These are phyloP conservation scores for Agrotis segetum DNA, from an alignment of 2,888 invertebrate species.

Conservation along the genomic window DNA sequence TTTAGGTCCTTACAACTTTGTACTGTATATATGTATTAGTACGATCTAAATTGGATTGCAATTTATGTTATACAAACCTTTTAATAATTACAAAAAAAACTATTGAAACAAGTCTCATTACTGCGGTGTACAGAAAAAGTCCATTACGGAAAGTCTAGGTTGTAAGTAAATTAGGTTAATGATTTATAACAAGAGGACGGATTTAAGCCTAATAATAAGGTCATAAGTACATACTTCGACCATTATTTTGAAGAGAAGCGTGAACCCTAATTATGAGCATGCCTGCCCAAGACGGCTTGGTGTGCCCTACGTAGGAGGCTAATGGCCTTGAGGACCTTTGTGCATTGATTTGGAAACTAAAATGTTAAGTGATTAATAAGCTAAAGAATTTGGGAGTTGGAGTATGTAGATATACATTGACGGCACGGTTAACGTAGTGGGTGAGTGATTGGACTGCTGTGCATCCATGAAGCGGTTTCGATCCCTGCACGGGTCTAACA, in stretches of 20 bases:
- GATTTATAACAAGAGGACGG: constrained; percentile 24
- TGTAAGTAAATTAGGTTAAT: constrained; percentile 39
- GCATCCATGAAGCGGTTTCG: no score
- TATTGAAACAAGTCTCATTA: neutral
- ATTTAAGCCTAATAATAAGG: constrained; percentile 26
- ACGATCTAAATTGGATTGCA: constrained; percentile 17
- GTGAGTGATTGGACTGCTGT: no score
- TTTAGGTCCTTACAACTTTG: constrained; percentile 27
- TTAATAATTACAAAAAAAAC: neutral
- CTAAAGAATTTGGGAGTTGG: constrained; percentile 5
- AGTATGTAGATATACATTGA: neutral
- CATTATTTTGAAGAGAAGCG: constrained; percentile 42
- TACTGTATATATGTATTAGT: neutral
- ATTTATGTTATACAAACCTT: neutral
- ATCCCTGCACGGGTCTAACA: no score
- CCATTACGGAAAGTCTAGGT: neutral
- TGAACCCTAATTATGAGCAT: constrained; percentile 32
- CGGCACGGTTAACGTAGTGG: no score
- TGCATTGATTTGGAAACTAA: constrained; percentile 24
- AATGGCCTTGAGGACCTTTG: constrained; percentile 17
- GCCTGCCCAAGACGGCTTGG: constrained; percentile 35
- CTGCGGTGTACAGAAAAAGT: constrained; percentile 3
- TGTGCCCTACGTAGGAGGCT: constrained; percentile 20
- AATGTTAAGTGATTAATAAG: neutral
- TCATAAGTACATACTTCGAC: constrained; percentile 50